A percentile compares a stretch with the other conserved stretches of the same genome.
Evolutionary conservation across 2,888 invertebrate species (phyloP).

Genomic region (Platycnemis pennipes): DNA sequence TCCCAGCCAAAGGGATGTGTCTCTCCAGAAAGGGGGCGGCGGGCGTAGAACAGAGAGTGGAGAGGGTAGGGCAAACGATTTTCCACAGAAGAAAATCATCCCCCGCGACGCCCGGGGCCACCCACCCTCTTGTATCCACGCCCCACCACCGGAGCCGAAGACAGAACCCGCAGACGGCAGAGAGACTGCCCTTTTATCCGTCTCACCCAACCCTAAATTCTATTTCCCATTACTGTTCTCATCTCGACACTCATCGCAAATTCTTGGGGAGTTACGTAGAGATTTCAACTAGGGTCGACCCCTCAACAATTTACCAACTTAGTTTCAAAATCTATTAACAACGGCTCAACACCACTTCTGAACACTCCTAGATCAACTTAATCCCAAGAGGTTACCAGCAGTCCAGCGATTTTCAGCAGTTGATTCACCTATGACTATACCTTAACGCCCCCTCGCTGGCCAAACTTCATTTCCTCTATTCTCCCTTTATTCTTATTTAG

Average conservation of each 20-base stretch:
- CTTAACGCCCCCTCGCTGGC: too few species aligned
- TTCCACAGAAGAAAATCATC: not conserved
- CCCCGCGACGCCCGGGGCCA: not conserved
- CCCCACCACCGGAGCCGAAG: not conserved
- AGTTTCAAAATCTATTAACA: too few species aligned
- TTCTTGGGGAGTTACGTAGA: too few species aligned
- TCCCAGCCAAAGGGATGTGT: not conserved
- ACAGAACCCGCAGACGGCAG: not conserved
- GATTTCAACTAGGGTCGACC: too few species aligned
- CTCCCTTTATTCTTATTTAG: too few species aligned
- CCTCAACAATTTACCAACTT: too few species aligned
- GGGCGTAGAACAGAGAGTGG: not conserved
- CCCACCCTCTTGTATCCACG: not conserved
- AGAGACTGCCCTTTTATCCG: not conserved
- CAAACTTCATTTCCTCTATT: too few species aligned
- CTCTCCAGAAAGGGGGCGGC: not conserved
- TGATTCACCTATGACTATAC: too few species aligned
- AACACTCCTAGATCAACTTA: too few species aligned
- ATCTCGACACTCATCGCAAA: not conserved
- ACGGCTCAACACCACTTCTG: too few species aligned
- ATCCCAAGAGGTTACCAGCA: too few species aligned
- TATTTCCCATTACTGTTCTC: not conserved
- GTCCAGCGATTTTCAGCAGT: too few species aligned
- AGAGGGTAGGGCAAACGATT: not conserved
- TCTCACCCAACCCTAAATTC: not conserved